phyloP scores from a whole-genome alignment of 1,140 invertebrate species.

The Drosophila micromelanica region DNA sequence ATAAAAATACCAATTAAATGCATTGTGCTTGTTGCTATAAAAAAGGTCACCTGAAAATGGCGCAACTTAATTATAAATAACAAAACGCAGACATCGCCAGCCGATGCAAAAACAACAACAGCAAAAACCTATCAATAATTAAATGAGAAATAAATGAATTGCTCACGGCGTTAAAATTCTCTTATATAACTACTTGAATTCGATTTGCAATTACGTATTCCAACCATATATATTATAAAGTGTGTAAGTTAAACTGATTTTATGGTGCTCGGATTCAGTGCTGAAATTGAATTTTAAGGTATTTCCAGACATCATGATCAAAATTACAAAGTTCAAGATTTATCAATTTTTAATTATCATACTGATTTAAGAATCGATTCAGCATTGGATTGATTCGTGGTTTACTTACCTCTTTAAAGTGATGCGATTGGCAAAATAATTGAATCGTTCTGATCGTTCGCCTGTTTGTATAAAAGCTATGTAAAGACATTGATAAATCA shows the following conservation, averaged over 20 bases:
- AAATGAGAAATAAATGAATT: slow-evolving; percentile 3
- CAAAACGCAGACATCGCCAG: slow-evolving; percentile 36
- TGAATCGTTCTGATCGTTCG: no score
- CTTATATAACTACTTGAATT: slow-evolving; percentile 1
- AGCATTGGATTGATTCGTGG: no score
- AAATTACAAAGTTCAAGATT: no score
- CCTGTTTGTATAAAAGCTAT: no score
- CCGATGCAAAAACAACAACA: slow-evolving; percentile 1
- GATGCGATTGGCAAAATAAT: no score
- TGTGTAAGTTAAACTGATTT: not conserved
- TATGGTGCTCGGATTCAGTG: no score
- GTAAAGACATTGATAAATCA: no score
- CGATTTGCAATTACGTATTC: not conserved
- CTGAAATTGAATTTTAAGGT: no score
- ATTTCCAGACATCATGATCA: no score
- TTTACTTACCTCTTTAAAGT: no score
- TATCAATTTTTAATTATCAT: no score
- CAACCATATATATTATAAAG: not conserved
- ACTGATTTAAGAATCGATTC: no score
- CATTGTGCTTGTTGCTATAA: slow-evolving; percentile 52
- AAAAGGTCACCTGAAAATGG: slow-evolving; percentile 49
- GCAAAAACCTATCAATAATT: slow-evolving; percentile 18
- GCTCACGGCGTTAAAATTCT: not conserved
- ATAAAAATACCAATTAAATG: slow-evolving; percentile 77
- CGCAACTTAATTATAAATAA: slow-evolving; percentile 75